These are phyloP conservation scores for Lagocephalus sceleratus DNA, from an alignment of 2,797 vertebrate species.

Conservation along the genomic window DNA sequence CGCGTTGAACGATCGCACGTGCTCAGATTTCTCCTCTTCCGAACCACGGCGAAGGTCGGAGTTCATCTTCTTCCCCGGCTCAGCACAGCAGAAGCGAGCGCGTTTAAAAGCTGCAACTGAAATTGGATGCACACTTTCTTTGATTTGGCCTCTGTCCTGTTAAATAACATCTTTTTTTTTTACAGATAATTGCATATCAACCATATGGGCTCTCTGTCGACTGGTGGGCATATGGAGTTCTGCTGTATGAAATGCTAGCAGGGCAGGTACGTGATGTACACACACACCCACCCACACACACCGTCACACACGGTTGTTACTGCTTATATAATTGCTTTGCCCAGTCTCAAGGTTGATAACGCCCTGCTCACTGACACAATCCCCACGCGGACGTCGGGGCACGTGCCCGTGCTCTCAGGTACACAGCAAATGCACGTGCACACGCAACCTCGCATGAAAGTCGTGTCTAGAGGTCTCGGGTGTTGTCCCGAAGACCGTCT, in stretches of 20 bases:
- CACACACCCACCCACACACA: slow-evolving; percentile 3
- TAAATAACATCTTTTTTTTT: not conserved
- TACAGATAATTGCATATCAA: slow-evolving; percentile 95
- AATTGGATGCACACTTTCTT: too few relatives aligned
- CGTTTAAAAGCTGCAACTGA: too few relatives aligned
- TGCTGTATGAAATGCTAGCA: slow-evolving; percentile 95
- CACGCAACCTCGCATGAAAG: too few relatives aligned
- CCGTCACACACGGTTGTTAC: too few relatives aligned
- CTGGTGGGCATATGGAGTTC: slow-evolving; percentile 97
- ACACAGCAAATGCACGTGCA: not conserved
- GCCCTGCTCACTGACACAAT: slow-evolving; percentile 15
- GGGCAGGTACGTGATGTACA: slow-evolving; percentile 85
- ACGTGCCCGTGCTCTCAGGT: not conserved
- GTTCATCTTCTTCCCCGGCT: not conserved
- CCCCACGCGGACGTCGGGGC: slow-evolving; percentile 5
- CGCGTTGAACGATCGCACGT: slow-evolving; percentile 15
- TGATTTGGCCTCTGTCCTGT: not conserved
- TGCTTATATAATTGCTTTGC: slow-evolving; percentile 7
- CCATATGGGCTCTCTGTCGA: slow-evolving; percentile 93
- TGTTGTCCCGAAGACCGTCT: too few relatives aligned
- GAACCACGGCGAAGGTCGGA: not conserved
- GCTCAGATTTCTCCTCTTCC: not conserved
- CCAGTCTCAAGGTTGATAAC: slow-evolving; percentile 6
- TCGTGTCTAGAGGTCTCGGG: too few relatives aligned
- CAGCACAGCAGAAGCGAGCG: not conserved